Evolutionary conservation across 2,797 vertebrate species (phyloP), one percentile per base, ranked within the genome.

Genomic region (Phoxinus dragarum): DNA sequence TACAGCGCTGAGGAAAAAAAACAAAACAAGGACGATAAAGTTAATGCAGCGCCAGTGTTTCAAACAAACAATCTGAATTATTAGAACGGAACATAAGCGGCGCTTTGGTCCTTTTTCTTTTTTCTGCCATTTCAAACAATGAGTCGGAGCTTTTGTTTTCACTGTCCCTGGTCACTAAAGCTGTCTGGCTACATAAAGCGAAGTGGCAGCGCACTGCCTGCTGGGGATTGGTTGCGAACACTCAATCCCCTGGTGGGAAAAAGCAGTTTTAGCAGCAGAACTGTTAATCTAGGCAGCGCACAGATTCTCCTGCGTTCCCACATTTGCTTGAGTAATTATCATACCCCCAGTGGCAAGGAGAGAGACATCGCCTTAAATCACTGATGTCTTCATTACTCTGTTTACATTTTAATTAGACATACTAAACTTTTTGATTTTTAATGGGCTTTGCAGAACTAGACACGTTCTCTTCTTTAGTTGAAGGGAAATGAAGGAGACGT

Each of bases 341-440:
- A 97, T 97, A 97, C 96, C 97, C 96, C 97, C 95, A 96, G 97
- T 97, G 98, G 96, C 97, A 95, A 93, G 92, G 94, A 91, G 92
- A 95, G 94, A 97, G 95, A 96, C 96, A 93, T 97, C 97, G 97
- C 96, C 95, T 96, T 94, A 94, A 95, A 98, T 98, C 96, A 96
- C 97, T 97, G 96, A 98, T 97, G 97, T 97, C 97, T 97, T 98
- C 96, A 97, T 98, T 98, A 97, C 94, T 95, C 95, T 97, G 96
- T 98, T 98, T 99, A 98, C 97, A 97, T 98, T 98, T 97, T 97
- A 98, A 98, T 99, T 97, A 98, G 97, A 97, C 95, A 94, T 95
- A 94, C 95, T 94, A 96, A 97, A 96, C 96, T 97, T 96, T 81
- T 95, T 94, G 92, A 94, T 96, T 96, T 94, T 94, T 95, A 94